These are phyloP conservation scores for Pachyrhynchus sulphureomaculatus DNA, from an alignment of 1,140 invertebrate species.

Conservation along the genomic window DNA sequence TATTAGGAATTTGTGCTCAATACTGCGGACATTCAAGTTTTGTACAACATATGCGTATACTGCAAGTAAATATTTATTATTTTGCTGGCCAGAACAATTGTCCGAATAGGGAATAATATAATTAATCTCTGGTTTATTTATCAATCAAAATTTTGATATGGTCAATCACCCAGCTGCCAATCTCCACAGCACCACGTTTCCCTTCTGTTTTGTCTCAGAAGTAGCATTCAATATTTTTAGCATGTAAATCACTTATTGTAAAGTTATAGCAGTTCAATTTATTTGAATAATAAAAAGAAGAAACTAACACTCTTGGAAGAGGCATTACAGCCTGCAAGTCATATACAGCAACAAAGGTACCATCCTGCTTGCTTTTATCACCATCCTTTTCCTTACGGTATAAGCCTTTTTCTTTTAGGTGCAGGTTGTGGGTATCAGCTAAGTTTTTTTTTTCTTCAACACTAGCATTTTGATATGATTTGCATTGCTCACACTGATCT, in stretches of 20 bases:
- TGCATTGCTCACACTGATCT: neutral
- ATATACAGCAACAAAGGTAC: conserved; percentile 42
- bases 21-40: too few species aligned
- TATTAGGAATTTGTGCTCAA: too few species aligned
- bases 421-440: conserved; percentile 35
- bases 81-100: conserved; percentile 50
- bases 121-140: conserved; percentile 30
- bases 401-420: conserved; percentile 42
- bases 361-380: conserved; percentile 38
- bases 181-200: conserved; percentile 42
- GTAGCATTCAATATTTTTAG: conserved; percentile 40
- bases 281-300: conserved; percentile 47
- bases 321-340: conserved; percentile 49
- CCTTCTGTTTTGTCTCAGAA: conserved; percentile 42
- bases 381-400: conserved; percentile 40
- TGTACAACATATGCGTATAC: too few species aligned
- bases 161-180: conserved; percentile 41
- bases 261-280: conserved; percentile 46
- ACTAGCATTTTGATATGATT: neutral
- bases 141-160: conserved; percentile 21
- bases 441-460: conserved; percentile 31
- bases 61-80: conserved; percentile 45
- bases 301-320: conserved; percentile 44
- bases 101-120: conserved; percentile 49
- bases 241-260: conserved; percentile 41